Base-by-base conservation (phyloP, 1,140 invertebrate genomes). In the Aphaenogaster ashmeadi region DNA sequence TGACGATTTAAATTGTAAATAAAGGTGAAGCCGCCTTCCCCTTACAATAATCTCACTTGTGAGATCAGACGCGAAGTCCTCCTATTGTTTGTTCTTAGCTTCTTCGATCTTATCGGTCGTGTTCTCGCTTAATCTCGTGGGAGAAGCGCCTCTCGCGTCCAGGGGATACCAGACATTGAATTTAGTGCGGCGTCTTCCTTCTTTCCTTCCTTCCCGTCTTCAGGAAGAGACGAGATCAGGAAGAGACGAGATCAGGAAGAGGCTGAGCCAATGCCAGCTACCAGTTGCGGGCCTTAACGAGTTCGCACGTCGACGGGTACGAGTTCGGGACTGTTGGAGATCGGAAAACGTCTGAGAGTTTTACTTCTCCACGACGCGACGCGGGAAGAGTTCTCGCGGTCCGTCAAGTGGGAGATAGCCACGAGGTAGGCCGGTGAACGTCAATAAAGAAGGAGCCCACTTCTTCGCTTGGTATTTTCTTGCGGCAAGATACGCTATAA, bases 311-410 rank as follows among this genome's bases (percentile, higher is more conserved):
- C 85, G 90, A 69, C 88, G 90, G 90, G 67, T 87, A 92, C 89
- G 74, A 86, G 90, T 89, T 91, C 85, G 88, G 80, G 89, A 94
- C 93, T 94, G 93, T 92, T 88, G 47, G 78, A 91, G 92, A 93
- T 93, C 89, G 88, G 91, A 91, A 93, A 92, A 93, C 86, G 91
- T 90, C 86, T 80, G 88, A 87, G 92, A 94, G 93, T 94, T 94
- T 94, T 94, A 93, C 92, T 92, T 83, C 83, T 80, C 67, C 67
- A 52, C 64, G 66, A 41, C 36, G 58, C 64, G 66, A 41, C 36
- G 13, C 58, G 88, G 87, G 88, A 90, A 91, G 92, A 91, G 91
- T 89, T 87, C 88, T 58, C 72, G 41, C 9, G 54, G 41, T 60
- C 13, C 60, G 77, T 11, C 60, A 72, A 80, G 90, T 91, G 90